A percentile compares a stretch with the other conserved stretches of the same genome.
These are phyloP conservation scores for Connochaetes taurinus DNA, from an alignment of 2,113 vertebrate genomes.

Conservation along the genomic window DNA sequence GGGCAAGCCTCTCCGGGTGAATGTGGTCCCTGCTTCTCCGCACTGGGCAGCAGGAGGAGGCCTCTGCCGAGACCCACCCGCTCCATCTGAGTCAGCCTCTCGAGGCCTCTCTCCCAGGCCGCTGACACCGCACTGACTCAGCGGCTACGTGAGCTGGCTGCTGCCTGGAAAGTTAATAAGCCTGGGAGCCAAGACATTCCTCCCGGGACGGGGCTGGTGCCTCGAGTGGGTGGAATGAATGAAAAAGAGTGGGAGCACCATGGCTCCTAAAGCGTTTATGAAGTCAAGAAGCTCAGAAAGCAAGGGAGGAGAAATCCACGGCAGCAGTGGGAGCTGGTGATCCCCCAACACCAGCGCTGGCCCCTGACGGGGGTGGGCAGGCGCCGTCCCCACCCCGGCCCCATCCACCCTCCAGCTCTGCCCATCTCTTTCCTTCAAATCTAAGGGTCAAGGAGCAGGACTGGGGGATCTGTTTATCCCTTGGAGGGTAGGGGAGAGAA, in stretches of 20 bases:
- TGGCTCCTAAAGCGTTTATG: not conserved
- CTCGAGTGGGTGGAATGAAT: slow-evolving; percentile 23
- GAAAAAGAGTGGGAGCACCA: not conserved
- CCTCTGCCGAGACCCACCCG: not conserved
- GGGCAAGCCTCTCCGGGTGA: rapidly evolving
- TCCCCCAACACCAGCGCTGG: not conserved
- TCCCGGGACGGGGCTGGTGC: slow-evolving; percentile 3
- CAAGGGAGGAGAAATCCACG: not conserved
- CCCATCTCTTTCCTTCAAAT: not conserved
- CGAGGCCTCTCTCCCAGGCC: not conserved
- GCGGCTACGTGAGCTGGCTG: slow-evolving; percentile 2
- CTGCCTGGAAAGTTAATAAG: slow-evolving; percentile 47
- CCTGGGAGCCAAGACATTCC: slow-evolving; percentile 36
- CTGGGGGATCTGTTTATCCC: not conserved
- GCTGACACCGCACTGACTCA: slow-evolving; percentile 39
- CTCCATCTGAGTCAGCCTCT: not conserved
- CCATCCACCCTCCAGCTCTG: not conserved
- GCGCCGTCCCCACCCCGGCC: not conserved
- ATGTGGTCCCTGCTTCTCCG: not conserved
- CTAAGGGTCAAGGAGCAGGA: not conserved
- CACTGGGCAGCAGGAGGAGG: not conserved
- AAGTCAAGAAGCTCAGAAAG: not conserved
- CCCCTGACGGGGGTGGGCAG: rapidly evolving
- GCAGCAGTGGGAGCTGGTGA: not conserved
- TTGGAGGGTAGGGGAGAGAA: not conserved